Evolutionary conservation across 92 coral and sea anemone species (phyloP).

Genomic region (Porites divaricata): DNA sequence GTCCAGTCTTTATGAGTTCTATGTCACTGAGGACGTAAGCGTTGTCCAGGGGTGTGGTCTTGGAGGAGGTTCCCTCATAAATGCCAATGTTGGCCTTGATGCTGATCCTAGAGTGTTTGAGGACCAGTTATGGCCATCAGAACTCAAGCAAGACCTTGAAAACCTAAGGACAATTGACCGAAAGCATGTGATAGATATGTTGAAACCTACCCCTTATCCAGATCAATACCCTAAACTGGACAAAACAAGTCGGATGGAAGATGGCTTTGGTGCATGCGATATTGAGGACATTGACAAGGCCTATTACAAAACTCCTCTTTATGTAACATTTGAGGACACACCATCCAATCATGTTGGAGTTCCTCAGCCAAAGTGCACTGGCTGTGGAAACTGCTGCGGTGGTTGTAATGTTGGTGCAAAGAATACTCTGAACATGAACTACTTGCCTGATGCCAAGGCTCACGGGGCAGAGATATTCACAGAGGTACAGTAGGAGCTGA

Average conservation of each 20-base stretch:
- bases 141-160: constrained; percentile 45
- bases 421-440: constrained; percentile 69
- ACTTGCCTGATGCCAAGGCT: constrained; percentile 71
- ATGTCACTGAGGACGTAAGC: constrained; percentile 57
- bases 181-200: constrained; percentile 56
- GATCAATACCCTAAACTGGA: constrained; percentile 42
- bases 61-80: constrained; percentile 74
- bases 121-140: constrained; percentile 61
- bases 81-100: constrained; percentile 72
- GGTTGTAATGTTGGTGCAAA: constrained; percentile 81
- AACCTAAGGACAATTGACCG: constrained; percentile 47
- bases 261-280: constrained; percentile 40
- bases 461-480: constrained; percentile 70
- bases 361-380: constrained; percentile 69
- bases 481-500: constrained; percentile 36
- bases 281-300: constrained; percentile 67
- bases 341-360: constrained; percentile 61
- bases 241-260: constrained; percentile 46
- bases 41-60: constrained; percentile 78
- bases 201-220: constrained; percentile 64
- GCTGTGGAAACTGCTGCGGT: constrained; percentile 75
- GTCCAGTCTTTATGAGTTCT: constrained; percentile 57
- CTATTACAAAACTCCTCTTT: constrained; percentile 58
- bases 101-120: constrained; percentile 61
- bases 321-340: constrained; percentile 70